Base-by-base conservation (phyloP, 2,888 invertebrate genomes). In the Sminthurides aquaticus region DNA sequence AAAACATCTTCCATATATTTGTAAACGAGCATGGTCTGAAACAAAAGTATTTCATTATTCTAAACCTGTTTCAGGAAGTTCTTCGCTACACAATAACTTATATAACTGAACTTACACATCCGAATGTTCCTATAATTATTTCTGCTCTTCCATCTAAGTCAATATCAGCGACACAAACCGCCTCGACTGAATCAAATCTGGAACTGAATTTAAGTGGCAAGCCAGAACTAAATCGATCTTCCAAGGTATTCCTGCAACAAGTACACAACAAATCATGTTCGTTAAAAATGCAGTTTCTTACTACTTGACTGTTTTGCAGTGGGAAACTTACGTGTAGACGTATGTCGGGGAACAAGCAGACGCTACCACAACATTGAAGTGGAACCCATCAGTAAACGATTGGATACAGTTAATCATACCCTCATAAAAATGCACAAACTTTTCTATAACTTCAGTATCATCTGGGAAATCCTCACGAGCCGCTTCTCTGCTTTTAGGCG, bases 131-230 rank as follows among this genome's bases (percentile, higher is more conserved):
- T 43, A 88, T 77, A 25, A 88, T 75, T 65, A 88, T 83, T 79
- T 88, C 88, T 74, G 84, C 83, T 63, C 80, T 77, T 1, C 86
- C 86, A 78, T 88, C 87, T 80, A 87, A 84, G 77, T 88, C 86
- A 60, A 88, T 80, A 77, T 88, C 88, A 3, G 84, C 84, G 15
- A 85, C 80, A 75, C 83, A 83, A 34, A 83, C 82, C 72, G 85
- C 84, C n/a, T 85, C 78, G 48, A 84, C 81, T 67, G 83, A 81
- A 76, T 85, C 86, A 70, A 80, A 83, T 49, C 79, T 77, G 70
- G 85, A 83, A 72, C 83, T 84, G 52, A 77, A 77, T 22, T 78
- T 78, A 3, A 82, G 71, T 15, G 76, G 68, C 24, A 76, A 64
- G 3, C 76, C 75, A 49, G 76, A 76, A 26, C 70, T 71, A 54